These are phyloP conservation scores for Rana temporaria DNA, from an alignment of 2,113 vertebrate species.

Conservation along the genomic window DNA sequence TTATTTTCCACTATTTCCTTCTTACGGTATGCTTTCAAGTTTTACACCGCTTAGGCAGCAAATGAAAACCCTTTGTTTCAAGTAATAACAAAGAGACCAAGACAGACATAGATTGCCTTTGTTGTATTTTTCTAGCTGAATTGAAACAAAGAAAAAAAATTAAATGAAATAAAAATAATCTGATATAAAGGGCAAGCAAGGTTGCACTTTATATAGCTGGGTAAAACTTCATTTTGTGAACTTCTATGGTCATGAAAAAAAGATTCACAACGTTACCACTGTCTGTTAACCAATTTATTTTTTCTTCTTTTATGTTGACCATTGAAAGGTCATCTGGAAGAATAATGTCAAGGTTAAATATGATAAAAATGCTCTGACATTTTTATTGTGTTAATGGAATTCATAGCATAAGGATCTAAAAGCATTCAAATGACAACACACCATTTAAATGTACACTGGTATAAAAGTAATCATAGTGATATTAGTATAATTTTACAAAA, in stretches of 20 bases:
- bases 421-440: too few species aligned
- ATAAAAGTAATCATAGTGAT: too few species aligned
- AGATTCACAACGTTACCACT: background rate
- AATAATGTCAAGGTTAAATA: slow-evolving; percentile 28
- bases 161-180: slow-evolving; percentile 2
- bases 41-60: background rate
- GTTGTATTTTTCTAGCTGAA: slow-evolving; percentile 1
- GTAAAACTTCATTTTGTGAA: slow-evolving; percentile 18
- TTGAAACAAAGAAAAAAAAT: slow-evolving; percentile 16
- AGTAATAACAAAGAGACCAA: background rate
- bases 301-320: background rate
- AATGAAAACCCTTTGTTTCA: background rate
- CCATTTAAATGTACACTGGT: too few species aligned
- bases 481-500: too few species aligned
- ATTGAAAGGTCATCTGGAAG: slow-evolving; percentile 22
- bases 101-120: background rate
- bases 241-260: slow-evolving; percentile 15
- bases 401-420: too few species aligned
- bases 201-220: slow-evolving; percentile 10
- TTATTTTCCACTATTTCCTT: background rate
- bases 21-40: background rate
- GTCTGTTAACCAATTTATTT: slow-evolving; percentile 36
- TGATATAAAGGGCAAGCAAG: slow-evolving; percentile 32
- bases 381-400: too few species aligned
- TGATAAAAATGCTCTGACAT: slow-evolving; percentile 6